phyloP scores from a whole-genome alignment of 2,113 vertebrate species.

The Brienomyrus brachyistius region DNA sequence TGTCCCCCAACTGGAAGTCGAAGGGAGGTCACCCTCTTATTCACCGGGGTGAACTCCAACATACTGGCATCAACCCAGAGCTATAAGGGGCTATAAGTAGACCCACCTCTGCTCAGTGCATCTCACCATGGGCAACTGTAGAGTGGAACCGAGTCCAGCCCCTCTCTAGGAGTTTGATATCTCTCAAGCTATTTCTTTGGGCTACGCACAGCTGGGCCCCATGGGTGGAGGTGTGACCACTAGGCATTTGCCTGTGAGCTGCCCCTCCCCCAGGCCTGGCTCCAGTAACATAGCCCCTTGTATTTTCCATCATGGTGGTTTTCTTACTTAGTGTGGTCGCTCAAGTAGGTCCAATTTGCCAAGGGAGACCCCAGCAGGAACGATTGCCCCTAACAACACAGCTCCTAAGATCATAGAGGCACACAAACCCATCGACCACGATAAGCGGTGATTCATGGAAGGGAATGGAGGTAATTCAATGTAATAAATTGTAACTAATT shows the following conservation, averaged over 20 bases:
- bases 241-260: background rate
- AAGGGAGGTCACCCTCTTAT: no score
- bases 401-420: background rate
- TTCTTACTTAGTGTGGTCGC: background rate
- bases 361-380: background rate
- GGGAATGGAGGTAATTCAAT: background rate
- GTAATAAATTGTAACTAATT: background rate
- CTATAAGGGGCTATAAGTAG: no score
- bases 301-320: background rate
- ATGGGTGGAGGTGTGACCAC: background rate
- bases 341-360: background rate
- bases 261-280: background rate
- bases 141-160: background rate
- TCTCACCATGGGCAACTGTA: background rate
- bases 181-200: background rate
- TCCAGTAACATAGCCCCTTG: background rate
- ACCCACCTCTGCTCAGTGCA: no score
- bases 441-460: background rate
- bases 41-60: no score
- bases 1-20: no score
- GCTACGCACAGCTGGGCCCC: background rate
- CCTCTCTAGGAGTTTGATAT: background rate
- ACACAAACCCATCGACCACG: background rate
- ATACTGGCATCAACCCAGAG: no score
- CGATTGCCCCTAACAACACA: background rate